Conservation (phyloP, 2,888 invertebrate species). For the Perizoma affinitatum region DNA sequence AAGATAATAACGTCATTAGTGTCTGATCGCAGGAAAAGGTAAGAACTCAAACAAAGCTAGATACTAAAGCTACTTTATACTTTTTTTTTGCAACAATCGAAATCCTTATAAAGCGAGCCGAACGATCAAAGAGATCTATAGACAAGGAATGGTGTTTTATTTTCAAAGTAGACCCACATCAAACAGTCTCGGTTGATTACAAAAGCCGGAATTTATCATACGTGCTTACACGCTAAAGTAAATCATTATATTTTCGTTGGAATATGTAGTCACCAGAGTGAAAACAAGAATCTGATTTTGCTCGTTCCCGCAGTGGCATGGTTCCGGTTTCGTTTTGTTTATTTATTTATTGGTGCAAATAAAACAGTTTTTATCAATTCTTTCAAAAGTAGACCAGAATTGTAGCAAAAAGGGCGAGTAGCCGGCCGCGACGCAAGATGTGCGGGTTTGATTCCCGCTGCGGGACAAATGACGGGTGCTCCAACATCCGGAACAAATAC, state of each 20-base stretch:
- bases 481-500: no score
- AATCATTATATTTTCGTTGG: slow-evolving; percentile 22
- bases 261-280: slow-evolving; percentile 35
- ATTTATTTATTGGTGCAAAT: slow-evolving; percentile 11
- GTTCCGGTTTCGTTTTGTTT: slow-evolving; percentile 31
- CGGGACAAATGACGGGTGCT: slow-evolving; percentile 1
- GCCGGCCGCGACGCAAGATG: no score
- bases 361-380: neutral
- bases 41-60: slow-evolving; percentile 9
- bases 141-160: slow-evolving; percentile 23
- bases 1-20: slow-evolving; percentile 22
- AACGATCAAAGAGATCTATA: slow-evolving; percentile 19
- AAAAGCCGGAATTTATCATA: slow-evolving; percentile 32
- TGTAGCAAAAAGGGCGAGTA: slow-evolving; percentile 3
- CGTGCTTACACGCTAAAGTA: slow-evolving; percentile 26
- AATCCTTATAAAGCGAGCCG: slow-evolving; percentile 12
- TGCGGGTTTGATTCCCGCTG: no score
- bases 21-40: slow-evolving; percentile 15
- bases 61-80: slow-evolving; percentile 10
- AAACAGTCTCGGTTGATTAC: slow-evolving; percentile 29
- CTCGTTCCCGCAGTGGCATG: slow-evolving; percentile 24
- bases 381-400: neutral
- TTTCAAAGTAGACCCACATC: slow-evolving; percentile 26
- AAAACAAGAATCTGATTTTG: slow-evolving; percentile 32
- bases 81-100: slow-evolving; percentile 12